These are phyloP conservation scores for Atherinosoma microstoma DNA, from an alignment of 2,797 vertebrate genomes.

Conservation along the genomic window DNA sequence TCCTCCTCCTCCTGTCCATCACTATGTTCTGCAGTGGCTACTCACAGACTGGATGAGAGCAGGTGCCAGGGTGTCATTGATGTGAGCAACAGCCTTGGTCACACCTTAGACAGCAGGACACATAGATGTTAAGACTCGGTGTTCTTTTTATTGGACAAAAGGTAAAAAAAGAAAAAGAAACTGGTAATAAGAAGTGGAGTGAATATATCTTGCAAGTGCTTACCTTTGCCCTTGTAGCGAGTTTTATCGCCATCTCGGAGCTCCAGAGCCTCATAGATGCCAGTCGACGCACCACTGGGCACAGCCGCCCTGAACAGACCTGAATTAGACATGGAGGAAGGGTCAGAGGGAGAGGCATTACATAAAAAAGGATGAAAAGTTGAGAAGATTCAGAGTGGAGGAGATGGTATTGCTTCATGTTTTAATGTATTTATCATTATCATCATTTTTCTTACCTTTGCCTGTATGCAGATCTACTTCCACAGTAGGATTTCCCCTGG, in stretches of 20 bases:
- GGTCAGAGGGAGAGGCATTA: not conserved
- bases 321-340: conserved; percentile 41
- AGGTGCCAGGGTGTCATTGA: conserved; percentile 91
- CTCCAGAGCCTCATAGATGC: conserved; percentile 91
- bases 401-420: not conserved
- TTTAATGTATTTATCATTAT: not conserved
- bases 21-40: conserved; percentile 14
- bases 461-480: conserved; percentile 88
- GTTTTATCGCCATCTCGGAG: conserved; percentile 90
- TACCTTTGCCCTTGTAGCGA: conserved; percentile 83
- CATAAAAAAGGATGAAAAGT: not conserved
- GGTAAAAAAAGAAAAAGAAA: not conserved
- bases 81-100: conserved; percentile 92
- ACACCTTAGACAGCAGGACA: conserved; percentile 81
- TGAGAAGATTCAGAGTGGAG: not conserved
- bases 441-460: conserved; percentile 77
- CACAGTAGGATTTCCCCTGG: conserved; percentile 89
- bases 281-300: conserved; percentile 90
- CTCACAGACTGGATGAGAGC: conserved; percentile 91
- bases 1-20: not conserved
- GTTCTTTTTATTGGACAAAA: not conserved
- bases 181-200: not conserved
- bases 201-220: not conserved
- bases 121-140: conserved; percentile 10
- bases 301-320: conserved; percentile 89